Conservation (phyloP, 2,888 invertebrate genomes). For the Pyralis farinalis region DNA sequence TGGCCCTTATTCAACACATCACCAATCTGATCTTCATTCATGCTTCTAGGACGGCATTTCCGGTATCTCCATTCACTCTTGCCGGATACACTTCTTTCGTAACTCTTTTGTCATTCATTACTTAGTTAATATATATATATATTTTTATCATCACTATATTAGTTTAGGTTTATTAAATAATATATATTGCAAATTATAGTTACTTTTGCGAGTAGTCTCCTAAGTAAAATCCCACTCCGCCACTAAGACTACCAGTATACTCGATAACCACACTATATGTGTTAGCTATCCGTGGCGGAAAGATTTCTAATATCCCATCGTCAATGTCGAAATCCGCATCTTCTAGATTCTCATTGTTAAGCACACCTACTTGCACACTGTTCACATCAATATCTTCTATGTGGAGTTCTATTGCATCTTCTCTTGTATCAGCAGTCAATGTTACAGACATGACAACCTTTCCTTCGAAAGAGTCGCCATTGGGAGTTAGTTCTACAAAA, state of each 20-base stretch:
- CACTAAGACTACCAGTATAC: conserved; percentile 36
- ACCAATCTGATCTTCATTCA: too few relatives aligned
- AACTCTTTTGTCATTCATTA: too few relatives aligned
- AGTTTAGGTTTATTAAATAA: conserved; percentile 4
- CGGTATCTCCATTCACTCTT: too few relatives aligned
- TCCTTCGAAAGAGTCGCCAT: conserved; percentile 38
- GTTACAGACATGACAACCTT: conserved; percentile 36
- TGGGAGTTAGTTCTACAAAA: conserved; percentile 34
- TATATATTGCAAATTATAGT: conserved; percentile 24
- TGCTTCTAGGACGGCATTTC: too few relatives aligned
- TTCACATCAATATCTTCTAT: conserved; percentile 31
- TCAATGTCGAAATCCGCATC: conserved; percentile 21
- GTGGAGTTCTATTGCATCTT: conserved; percentile 35
- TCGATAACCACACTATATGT: conserved; percentile 41
- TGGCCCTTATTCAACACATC: too few relatives aligned
- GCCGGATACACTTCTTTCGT: too few relatives aligned
- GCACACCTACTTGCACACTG: conserved; percentile 36
- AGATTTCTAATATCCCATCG: conserved; percentile 35
- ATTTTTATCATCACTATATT: too few relatives aligned
- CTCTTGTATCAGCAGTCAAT: conserved; percentile 28
- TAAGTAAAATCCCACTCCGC: conserved; percentile 2
- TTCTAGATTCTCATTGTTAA: conserved; percentile 29
- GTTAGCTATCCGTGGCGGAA: conserved; percentile 22
- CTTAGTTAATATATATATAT: too few relatives aligned
- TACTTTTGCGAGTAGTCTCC: conserved; percentile 27